Conservation (phyloP, 2,113 vertebrate species). For the Apteryx owenii region DNA sequence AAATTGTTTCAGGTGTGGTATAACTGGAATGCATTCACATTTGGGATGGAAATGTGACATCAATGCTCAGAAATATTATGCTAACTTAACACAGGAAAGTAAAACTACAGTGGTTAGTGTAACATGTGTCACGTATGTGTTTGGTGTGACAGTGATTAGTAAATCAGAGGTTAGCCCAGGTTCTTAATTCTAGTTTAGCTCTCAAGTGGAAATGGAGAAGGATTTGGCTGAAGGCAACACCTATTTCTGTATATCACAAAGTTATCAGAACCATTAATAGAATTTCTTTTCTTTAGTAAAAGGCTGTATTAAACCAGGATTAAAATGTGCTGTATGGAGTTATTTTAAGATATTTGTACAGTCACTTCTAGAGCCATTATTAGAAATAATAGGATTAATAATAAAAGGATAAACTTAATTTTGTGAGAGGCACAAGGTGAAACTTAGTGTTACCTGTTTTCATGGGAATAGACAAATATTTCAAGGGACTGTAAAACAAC, state of each 20-base stretch:
- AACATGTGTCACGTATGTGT: not conserved
- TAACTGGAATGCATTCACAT: not conserved
- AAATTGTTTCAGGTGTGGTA: not conserved
- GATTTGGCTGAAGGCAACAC: not conserved
- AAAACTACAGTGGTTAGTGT: not conserved
- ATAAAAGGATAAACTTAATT: conserved; percentile 4
- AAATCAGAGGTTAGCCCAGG: not conserved
- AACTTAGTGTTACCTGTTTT: not conserved
- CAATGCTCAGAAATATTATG: not conserved
- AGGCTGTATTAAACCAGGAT: not conserved
- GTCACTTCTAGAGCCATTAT: not conserved
- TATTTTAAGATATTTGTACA: not conserved
- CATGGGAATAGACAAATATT: not conserved
- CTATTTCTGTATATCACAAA: not conserved
- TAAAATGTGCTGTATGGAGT: not conserved
- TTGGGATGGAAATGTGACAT: not conserved
- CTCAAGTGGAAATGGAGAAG: not conserved
- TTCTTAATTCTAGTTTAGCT: not conserved
- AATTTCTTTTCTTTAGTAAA: not conserved
- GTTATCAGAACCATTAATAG: not conserved
- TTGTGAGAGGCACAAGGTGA: not conserved
- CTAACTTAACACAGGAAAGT: not conserved
- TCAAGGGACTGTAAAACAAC: not conserved
- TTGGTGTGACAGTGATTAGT: not conserved
- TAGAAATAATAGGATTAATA: conserved; percentile 15